A percentile compares a stretch with the other conserved stretches of the same genome.
These are phyloP conservation scores for Netelia melanura DNA, from an alignment of 2,888 invertebrate species.

Conservation along the genomic window DNA sequence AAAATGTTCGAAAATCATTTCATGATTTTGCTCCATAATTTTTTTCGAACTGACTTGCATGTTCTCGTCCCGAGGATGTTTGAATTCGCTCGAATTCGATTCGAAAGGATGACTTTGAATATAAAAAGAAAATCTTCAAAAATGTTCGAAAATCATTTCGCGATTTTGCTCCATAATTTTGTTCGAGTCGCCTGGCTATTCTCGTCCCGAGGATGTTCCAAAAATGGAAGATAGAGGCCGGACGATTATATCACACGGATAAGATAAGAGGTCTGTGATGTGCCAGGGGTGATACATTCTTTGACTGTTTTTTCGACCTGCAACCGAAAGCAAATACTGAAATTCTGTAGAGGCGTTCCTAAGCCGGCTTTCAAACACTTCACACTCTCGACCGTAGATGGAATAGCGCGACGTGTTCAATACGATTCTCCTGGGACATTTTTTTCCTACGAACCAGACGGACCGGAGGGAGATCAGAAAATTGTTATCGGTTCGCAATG, in stretches of 20 bases:
- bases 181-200: too few relatives aligned
- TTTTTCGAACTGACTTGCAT: too few relatives aligned
- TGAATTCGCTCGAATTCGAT: too few relatives aligned
- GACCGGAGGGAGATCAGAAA: constrained; percentile 28
- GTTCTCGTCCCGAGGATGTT: background rate
- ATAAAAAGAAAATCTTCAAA: too few relatives aligned
- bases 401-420: background rate
- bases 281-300: background rate
- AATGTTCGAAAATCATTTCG: too few relatives aligned
- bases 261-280: constrained; percentile 29
- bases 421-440: constrained; percentile 21
- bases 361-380: constrained; percentile 30
- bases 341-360: constrained; percentile 23
- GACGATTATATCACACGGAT: constrained; percentile 26
- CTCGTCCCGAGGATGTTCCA: background rate
- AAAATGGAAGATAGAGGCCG: background rate
- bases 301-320: constrained; percentile 1
- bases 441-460: constrained; percentile 31
- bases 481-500: constrained; percentile 58
- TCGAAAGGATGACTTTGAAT: too few relatives aligned
- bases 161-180: too few relatives aligned
- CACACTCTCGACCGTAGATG: background rate
- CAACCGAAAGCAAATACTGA: constrained; percentile 40
- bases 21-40: too few relatives aligned
- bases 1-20: too few relatives aligned